phyloP scores from a whole-genome alignment of 2,888 invertebrate species.

The Miltochrista miniata region DNA sequence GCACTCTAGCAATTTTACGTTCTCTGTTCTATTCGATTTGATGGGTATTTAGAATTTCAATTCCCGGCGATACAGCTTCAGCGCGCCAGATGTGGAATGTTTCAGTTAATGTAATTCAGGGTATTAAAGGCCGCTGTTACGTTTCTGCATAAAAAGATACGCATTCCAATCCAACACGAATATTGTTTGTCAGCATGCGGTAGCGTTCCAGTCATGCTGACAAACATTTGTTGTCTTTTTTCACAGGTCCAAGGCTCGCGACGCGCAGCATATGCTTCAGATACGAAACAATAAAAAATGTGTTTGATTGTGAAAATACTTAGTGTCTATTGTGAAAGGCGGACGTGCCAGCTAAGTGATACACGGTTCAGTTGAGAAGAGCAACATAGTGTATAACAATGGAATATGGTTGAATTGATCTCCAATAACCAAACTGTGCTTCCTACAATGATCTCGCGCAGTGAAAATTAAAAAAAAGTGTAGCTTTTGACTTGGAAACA shows the following conservation, averaged over 20 bases:
- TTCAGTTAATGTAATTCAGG: constrained; percentile 10
- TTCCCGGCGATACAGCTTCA: constrained; percentile 13
- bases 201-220: constrained; percentile 42
- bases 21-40: constrained; percentile 23
- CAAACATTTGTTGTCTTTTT: constrained; percentile 42
- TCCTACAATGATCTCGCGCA: constrained; percentile 68
- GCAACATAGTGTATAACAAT: constrained; percentile 69
- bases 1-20: constrained; percentile 13
- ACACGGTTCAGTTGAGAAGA: constrained; percentile 73
- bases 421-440: constrained; percentile 69
- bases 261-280: constrained; percentile 58
- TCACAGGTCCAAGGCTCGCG: constrained; percentile 63
- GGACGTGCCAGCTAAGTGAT: constrained; percentile 72
- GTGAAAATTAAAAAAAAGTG: constrained; percentile 48
- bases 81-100: constrained; percentile 17
- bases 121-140: constrained; percentile 9
- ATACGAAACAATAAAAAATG: constrained; percentile 72
- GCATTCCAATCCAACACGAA: constrained; percentile 58
- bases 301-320: constrained; percentile 70
- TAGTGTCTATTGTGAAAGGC: constrained; percentile 62
- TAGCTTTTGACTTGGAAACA: constrained; percentile 27
- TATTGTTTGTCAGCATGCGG: constrained; percentile 55
- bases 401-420: constrained; percentile 79
- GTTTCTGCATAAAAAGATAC: constrained; percentile 32
- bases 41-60: constrained; percentile 20